Evolutionary conservation across 1,140 invertebrate genomes (phyloP), one percentile per base, ranked within the genome.

Genomic region (Aleiodes sp.): DNA sequence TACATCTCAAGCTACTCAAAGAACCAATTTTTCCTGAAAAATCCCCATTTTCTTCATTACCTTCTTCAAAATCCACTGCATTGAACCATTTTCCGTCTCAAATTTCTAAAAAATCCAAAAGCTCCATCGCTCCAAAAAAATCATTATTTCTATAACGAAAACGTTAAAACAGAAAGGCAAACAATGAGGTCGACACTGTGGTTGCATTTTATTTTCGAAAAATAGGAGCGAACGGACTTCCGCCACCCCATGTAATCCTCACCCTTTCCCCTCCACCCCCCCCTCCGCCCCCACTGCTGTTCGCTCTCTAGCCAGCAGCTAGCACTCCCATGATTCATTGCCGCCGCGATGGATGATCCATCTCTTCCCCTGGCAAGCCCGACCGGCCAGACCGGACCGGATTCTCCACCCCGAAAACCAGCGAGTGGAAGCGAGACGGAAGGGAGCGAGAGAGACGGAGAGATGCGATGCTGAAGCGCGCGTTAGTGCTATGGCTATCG

Each of bases 281-380:
- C 61, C 21, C 28, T 35, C 28, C 67, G 19, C 33, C 65, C 70
- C 71, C 63, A 70, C 31, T 39, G 66, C 62, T 37, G 29, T 41
- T 21, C 37, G 26, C 65, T 71, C 70, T 70, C 73, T 73, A 65
- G 69, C 65, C 61, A 33, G 73, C 70, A 73, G 70, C 75, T 74
- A 78, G 78, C 77, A 72, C 76, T 83, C 74, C 73, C 82, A 84
- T 86, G 84, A 85, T 85, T 84, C 83, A 86, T 86, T 76, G 83
- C 80, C 65, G 77, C 78, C 78, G 78, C 82, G 82, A 84, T 84
- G 81, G 82, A 84, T 84, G 81, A 84, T 84, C 82, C 82, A 83
- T 84, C 81, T 86, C 81, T 82, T 83, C 76, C 78, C 80, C 75
- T 76, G 78, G 67, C 70, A 63, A 74, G 28, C 28, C 70, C 70